Conservation (phyloP, 1,140 invertebrate genomes). For the Bombus huntii region DNA sequence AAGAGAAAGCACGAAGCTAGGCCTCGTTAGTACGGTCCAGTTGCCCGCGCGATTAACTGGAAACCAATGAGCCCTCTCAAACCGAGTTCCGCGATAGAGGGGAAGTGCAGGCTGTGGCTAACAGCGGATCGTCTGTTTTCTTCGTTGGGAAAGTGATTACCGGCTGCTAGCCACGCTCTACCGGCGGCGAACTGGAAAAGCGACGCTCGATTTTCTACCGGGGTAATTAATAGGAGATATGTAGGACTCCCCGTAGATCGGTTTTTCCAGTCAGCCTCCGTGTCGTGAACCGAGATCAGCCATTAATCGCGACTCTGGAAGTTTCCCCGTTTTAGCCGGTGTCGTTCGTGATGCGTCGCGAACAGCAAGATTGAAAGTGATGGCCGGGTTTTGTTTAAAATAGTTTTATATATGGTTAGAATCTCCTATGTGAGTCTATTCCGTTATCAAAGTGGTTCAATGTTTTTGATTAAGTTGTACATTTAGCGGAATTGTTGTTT, state of each 20-base stretch:
- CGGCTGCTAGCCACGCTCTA: conserved; percentile 2
- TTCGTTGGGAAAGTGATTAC: conserved; percentile 35
- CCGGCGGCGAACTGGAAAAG: conserved; percentile 20
- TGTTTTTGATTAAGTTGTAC: no score
- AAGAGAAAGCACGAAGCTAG: neutral
- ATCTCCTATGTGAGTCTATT: no score
- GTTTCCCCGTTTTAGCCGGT: neutral
- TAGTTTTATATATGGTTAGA: no score
- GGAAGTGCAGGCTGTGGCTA: conserved; percentile 18
- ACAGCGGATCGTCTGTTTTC: conserved; percentile 50
- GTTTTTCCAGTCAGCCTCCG: neutral
- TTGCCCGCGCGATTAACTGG: conserved; percentile 63
- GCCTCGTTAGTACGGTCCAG: conserved; percentile 64
- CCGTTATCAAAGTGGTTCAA: no score
- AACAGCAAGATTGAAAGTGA: neutral
- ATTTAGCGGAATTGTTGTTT: no score
- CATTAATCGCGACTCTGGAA: neutral
- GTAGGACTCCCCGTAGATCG: neutral
- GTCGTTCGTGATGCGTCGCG: neutral
- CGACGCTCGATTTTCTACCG: conserved; percentile 19
- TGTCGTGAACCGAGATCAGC: neutral
- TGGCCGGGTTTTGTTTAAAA: no score
- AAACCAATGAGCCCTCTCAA: conserved; percentile 61
- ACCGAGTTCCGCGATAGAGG: conserved; percentile 13
- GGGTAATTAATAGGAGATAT: conserved; percentile 25